Evolutionary conservation across 2,888 invertebrate genomes (phyloP).

Genomic region (Operophtera brumata): DNA sequence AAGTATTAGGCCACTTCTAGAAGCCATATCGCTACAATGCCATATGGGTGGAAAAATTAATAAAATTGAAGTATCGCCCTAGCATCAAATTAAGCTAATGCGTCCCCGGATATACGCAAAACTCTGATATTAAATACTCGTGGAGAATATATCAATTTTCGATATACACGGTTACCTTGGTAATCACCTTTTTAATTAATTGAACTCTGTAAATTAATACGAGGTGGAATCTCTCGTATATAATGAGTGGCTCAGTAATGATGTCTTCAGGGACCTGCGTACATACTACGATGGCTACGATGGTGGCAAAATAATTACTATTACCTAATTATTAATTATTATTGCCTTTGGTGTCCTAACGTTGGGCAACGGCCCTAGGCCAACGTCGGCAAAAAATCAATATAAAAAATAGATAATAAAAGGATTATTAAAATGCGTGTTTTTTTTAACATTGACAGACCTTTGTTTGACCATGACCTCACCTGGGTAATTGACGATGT

Average conservation of each 20-base stretch:
- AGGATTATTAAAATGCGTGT: too few species aligned
- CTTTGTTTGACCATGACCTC: too few species aligned
- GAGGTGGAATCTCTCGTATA: slow-evolving; percentile 8
- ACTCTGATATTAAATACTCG: slow-evolving; percentile 61
- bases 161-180: slow-evolving; percentile 31
- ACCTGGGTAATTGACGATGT: too few species aligned
- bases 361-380: too few species aligned
- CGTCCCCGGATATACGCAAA: slow-evolving; percentile 49
- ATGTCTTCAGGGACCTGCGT: neutral
- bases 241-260: neutral
- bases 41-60: slow-evolving; percentile 58
- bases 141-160: slow-evolving; percentile 54
- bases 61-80: slow-evolving; percentile 62
- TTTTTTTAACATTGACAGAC: too few species aligned
- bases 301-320: too few species aligned
- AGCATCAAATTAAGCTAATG: slow-evolving; percentile 72
- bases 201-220: slow-evolving; percentile 11
- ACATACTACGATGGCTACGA: too few species aligned
- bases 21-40: slow-evolving; percentile 12
- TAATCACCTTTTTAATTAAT: slow-evolving; percentile 25
- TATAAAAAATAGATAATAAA: too few species aligned
- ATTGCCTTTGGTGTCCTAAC: too few species aligned
- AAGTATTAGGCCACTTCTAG: slow-evolving; percentile 8
- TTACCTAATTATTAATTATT: too few species aligned
- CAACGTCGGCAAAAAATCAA: too few species aligned